Percentiles rank a stretch among this genome's conserved stretches.
phyloP scores from a whole-genome alignment of 2,888 invertebrate genomes.

The Lasioglossum figueresi region DNA sequence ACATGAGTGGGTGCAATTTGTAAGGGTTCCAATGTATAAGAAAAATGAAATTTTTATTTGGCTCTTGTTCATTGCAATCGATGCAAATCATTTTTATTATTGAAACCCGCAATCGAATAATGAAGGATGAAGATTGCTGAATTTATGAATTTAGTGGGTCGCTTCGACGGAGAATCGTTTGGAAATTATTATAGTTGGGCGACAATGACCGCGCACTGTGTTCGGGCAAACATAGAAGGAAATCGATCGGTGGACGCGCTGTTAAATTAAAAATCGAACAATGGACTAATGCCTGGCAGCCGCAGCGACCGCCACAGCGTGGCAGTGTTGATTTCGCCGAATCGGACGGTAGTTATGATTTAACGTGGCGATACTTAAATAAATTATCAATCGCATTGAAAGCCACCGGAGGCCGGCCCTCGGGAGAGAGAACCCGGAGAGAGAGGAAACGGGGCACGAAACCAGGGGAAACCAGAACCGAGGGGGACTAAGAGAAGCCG shows the following conservation, averaged over 20 bases:
- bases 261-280: constrained; percentile 72
- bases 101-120: too few species aligned
- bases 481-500: constrained; percentile 41
- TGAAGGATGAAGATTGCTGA: not conserved
- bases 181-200: constrained; percentile 25
- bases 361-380: constrained; percentile 77
- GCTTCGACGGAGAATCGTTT: constrained; percentile 20
- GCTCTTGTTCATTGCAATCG: too few species aligned
- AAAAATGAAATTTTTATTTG: too few species aligned
- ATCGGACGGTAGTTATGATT: constrained; percentile 72
- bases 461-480: constrained; percentile 28
- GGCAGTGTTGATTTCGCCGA: constrained; percentile 71
- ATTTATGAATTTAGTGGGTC: not conserved
- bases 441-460: constrained; percentile 11
- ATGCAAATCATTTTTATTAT: too few species aligned
- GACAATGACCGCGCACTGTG: not conserved
- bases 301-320: constrained; percentile 43
- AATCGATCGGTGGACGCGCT: constrained; percentile 57
- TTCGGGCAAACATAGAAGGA: constrained; percentile 20
- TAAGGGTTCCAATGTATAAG: too few species aligned
- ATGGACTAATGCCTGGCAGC: constrained; percentile 60
- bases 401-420: constrained; percentile 58
- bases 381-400: constrained; percentile 79
- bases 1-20: not conserved
- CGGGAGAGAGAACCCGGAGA: constrained; percentile 12